Conservation (phyloP, 1,140 invertebrate species). For the Drosophila nebulosa region DNA sequence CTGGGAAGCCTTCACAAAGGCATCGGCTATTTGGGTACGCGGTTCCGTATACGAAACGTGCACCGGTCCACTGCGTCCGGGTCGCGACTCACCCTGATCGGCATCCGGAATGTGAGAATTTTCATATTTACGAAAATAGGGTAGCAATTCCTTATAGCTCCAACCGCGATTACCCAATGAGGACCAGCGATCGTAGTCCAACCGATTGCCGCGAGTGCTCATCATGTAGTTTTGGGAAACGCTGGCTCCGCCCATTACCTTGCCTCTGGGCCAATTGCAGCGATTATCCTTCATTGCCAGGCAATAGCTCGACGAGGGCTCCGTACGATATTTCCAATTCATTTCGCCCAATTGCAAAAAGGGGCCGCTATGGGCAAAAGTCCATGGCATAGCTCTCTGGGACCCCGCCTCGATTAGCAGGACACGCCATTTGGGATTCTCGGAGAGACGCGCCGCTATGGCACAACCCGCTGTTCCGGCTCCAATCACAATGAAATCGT, state of each 20-base stretch:
- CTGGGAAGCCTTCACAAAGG: slow-evolving; percentile 86
- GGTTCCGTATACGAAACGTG: slow-evolving; percentile 82
- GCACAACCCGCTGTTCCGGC: slow-evolving; percentile 88
- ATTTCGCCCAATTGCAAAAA: slow-evolving; percentile 84
- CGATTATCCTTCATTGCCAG: slow-evolving; percentile 82
- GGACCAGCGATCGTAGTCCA: slow-evolving; percentile 91
- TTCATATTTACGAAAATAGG: slow-evolving; percentile 91
- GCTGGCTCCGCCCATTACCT: slow-evolving; percentile 89
- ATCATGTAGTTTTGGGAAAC: slow-evolving; percentile 94
- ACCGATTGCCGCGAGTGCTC: slow-evolving; percentile 88
- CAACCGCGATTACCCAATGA: slow-evolving; percentile 89
- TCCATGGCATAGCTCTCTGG: slow-evolving; percentile 85
- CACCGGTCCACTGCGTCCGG: slow-evolving; percentile 83
- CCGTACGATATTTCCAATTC: slow-evolving; percentile 87
- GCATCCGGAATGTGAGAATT: slow-evolving; percentile 83
- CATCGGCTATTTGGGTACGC: slow-evolving; percentile 83
- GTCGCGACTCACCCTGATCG: slow-evolving; percentile 82
- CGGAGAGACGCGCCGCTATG: slow-evolving; percentile 85
- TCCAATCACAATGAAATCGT: slow-evolving; percentile 87
- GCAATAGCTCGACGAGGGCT: slow-evolving; percentile 81
- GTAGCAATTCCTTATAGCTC: slow-evolving; percentile 89
- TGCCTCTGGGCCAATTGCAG: slow-evolving; percentile 88
- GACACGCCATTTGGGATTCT: slow-evolving; percentile 84
- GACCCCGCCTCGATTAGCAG: slow-evolving; percentile 87
- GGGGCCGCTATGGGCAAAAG: slow-evolving; percentile 84